Evolutionary conservation across 1,140 invertebrate species (phyloP).

Genomic region (Centruroides sculpturatus): DNA sequence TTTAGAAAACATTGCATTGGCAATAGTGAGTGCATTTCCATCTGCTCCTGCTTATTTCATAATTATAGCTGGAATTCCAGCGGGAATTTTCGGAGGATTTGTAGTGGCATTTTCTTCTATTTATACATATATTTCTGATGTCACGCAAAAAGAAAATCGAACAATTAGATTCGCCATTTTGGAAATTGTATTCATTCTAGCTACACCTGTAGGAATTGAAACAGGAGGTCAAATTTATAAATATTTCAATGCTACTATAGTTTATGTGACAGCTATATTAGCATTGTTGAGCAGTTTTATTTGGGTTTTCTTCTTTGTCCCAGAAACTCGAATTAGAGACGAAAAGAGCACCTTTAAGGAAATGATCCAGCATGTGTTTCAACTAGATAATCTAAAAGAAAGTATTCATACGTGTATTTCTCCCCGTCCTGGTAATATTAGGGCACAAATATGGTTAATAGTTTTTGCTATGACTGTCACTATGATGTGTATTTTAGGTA

Average conservation of each 20-base stretch:
- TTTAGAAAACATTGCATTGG: no score
- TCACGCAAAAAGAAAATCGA: conserved; percentile 4
- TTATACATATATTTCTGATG: conserved; percentile 10
- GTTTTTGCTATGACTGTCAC: conserved; percentile 1
- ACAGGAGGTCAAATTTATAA: conserved; percentile 5
- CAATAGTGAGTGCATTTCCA: no score
- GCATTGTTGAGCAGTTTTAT: not conserved
- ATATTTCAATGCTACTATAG: not conserved
- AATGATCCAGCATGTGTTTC: conserved; percentile 3
- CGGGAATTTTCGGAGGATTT: conserved; percentile 3
- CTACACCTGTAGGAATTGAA: conserved; percentile 3
- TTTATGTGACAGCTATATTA: not conserved
- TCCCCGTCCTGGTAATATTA: conserved; percentile 2
- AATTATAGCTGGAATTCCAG: not conserved
- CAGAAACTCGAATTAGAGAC: conserved; percentile 1
- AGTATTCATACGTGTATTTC: conserved; percentile 6
- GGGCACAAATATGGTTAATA: conserved; percentile 8
- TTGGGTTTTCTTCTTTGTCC: conserved; percentile 4
- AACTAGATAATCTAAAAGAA: conserved; percentile 5
- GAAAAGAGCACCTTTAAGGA: not conserved
- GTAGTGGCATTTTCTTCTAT: conserved; percentile 5
- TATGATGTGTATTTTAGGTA: conserved; percentile 6
- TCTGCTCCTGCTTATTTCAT: not conserved
- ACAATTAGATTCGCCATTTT: conserved; percentile 4
- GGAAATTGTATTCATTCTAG: conserved; percentile 9